A percentile compares a stretch with the other conserved stretches of the same genome.
phyloP scores from a whole-genome alignment of 2,797 vertebrate species.

The Megaceryle alcyon region DNA sequence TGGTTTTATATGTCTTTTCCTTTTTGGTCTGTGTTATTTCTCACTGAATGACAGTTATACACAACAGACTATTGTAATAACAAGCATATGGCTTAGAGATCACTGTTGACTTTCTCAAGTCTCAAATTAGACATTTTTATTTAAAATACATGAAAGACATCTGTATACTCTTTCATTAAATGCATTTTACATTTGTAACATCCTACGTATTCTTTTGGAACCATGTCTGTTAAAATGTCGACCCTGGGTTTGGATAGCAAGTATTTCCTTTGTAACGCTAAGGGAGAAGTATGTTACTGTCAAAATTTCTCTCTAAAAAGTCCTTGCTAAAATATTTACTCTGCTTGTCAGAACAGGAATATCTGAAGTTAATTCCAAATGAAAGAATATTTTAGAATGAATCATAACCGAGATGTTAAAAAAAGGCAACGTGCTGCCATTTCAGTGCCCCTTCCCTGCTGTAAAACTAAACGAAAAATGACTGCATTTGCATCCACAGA shows the following conservation, averaged over 20 bases:
- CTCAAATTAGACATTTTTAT: constrained; percentile 59
- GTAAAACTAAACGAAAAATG: constrained; percentile 32
- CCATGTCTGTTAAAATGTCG: constrained; percentile 1
- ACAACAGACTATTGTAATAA: constrained; percentile 33
- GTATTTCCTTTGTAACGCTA: constrained; percentile 31
- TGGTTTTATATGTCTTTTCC: background rate
- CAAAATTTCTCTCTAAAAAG: constrained; percentile 49
- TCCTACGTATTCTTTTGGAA: constrained; percentile 38
- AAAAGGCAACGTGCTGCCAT: background rate
- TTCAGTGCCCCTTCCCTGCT: background rate
- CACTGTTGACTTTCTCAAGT: constrained; percentile 14
- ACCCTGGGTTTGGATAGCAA: constrained; percentile 44
- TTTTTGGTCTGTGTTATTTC: constrained; percentile 25
- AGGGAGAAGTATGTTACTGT: constrained; percentile 54
- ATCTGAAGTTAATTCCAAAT: constrained; percentile 62
- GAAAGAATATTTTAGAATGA: constrained; percentile 56
- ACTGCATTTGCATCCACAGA: background rate
- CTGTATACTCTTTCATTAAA: constrained; percentile 54
- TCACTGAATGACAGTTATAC: constrained; percentile 5
- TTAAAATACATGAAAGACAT: constrained; percentile 67
- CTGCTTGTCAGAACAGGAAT: constrained; percentile 63
- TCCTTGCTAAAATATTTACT: constrained; percentile 55
- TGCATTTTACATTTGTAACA: constrained; percentile 53
- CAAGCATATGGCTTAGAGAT: constrained; percentile 25
- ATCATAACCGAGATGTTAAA: constrained; percentile 38